A percentile compares a stretch with the other conserved stretches of the same genome.
phyloP scores from a whole-genome alignment of 1,140 invertebrate genomes.

The Drosophila hydei region DNA sequence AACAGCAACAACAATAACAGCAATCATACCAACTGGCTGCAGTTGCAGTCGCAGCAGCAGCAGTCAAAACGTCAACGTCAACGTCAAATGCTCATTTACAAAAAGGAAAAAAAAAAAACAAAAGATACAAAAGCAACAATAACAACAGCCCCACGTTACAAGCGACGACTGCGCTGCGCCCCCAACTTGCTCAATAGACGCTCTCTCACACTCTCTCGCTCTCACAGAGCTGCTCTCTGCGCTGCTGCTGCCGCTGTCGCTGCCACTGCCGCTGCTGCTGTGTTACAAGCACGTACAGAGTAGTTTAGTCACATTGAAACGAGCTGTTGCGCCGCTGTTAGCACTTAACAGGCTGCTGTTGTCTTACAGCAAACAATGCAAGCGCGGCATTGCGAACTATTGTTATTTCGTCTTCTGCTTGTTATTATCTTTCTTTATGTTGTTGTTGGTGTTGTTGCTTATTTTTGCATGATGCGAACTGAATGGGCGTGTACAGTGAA shows the following conservation, averaged over 20 bases:
- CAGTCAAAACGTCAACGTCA: slow-evolving; percentile 54
- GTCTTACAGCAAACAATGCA: slow-evolving; percentile 27
- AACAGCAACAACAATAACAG: slow-evolving; percentile 65
- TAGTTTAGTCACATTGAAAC: slow-evolving; percentile 24
- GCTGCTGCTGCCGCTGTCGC: background rate
- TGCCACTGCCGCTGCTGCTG: background rate
- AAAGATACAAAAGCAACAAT: slow-evolving; percentile 29
- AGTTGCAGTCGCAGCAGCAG: slow-evolving; percentile 33
- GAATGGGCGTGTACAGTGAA: slow-evolving; percentile 22
- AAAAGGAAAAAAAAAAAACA: background rate
- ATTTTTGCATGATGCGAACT: slow-evolving; percentile 30
- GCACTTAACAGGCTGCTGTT: slow-evolving; percentile 36
- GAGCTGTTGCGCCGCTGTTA: slow-evolving; percentile 49
- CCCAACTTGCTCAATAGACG: slow-evolving; percentile 30
- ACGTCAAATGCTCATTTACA: slow-evolving; percentile 55
- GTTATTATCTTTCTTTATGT: background rate
- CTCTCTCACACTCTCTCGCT: slow-evolving; percentile 21
- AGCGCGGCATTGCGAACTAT: slow-evolving; percentile 23
- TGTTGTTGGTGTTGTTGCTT: slow-evolving; percentile 3
- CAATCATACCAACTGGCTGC: slow-evolving; percentile 37
- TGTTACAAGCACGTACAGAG: slow-evolving; percentile 9
- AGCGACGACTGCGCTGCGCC: slow-evolving; percentile 34
- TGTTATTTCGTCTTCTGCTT: slow-evolving; percentile 7
- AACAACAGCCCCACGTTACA: slow-evolving; percentile 43
- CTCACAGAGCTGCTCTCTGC: slow-evolving; percentile 2